These are phyloP conservation scores for Archips crataeganus DNA, from an alignment of 2,888 invertebrate genomes.

Conservation along the genomic window DNA sequence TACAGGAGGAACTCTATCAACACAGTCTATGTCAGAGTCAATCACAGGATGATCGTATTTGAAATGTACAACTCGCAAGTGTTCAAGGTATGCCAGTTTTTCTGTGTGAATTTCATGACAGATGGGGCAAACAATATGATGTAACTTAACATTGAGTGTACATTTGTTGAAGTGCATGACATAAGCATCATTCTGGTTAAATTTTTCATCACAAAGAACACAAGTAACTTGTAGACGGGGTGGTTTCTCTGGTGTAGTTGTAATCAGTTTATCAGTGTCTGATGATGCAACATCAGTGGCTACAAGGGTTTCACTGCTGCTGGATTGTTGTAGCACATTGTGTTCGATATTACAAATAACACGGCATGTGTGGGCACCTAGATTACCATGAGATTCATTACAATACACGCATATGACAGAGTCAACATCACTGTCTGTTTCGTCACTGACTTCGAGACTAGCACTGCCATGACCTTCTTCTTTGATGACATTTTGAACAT, in stretches of 20 bases:
- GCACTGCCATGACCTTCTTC: slow-evolving; percentile 53
- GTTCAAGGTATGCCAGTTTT: slow-evolving; percentile 71
- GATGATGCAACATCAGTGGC: slow-evolving; percentile 66
- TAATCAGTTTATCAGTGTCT: slow-evolving; percentile 42
- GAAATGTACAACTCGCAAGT: slow-evolving; percentile 70
- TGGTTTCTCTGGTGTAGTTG: slow-evolving; percentile 41
- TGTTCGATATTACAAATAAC: slow-evolving; percentile 78
- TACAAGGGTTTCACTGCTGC: slow-evolving; percentile 78
- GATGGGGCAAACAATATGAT: slow-evolving; percentile 77
- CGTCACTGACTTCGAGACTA: slow-evolving; percentile 72
- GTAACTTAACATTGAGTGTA: slow-evolving; percentile 79
- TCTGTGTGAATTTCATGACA: slow-evolving; percentile 79
- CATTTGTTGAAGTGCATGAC: slow-evolving; percentile 76
- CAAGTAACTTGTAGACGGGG: slow-evolving; percentile 67
- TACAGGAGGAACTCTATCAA: slow-evolving; percentile 71
- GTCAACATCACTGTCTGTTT: slow-evolving; percentile 80
- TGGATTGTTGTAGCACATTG: slow-evolving; percentile 69
- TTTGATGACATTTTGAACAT: slow-evolving; percentile 71
- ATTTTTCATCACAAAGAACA: slow-evolving; percentile 77
- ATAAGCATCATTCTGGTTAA: slow-evolving; percentile 73
- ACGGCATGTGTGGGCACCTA: slow-evolving; percentile 72
- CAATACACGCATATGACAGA: slow-evolving; percentile 80
- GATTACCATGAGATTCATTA: slow-evolving; percentile 71
- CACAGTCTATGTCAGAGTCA: slow-evolving; percentile 70
- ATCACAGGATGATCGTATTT: slow-evolving; percentile 52